phyloP scores from a whole-genome alignment of 2,113 vertebrate species.

The Cromileptes altivelis region DNA sequence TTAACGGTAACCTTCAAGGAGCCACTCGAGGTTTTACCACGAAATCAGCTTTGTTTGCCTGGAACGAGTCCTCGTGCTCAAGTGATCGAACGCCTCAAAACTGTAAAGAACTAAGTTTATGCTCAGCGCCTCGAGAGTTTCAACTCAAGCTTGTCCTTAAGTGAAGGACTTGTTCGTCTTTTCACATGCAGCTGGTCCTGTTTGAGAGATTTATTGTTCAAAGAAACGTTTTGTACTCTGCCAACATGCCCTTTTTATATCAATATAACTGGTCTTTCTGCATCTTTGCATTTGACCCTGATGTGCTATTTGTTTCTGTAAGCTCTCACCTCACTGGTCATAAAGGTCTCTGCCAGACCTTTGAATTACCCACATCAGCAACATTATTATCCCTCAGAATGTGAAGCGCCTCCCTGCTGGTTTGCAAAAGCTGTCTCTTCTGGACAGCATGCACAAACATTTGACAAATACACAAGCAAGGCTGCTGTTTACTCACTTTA shows the following conservation, averaged over 20 bases:
- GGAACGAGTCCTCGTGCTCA: conserved; percentile 43
- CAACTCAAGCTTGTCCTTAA: conserved; percentile 2
- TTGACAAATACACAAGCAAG: neutral
- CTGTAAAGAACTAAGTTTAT: conserved; percentile 17
- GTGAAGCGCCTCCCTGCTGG: too few species aligned
- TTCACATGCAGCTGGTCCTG: neutral
- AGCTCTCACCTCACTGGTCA: neutral
- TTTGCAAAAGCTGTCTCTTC: neutral
- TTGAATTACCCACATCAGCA: too few species aligned
- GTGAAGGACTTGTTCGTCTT: neutral
- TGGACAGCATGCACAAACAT: neutral
- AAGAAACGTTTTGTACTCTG: neutral
- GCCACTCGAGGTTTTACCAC: conserved; percentile 65
- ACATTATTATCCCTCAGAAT: neutral
- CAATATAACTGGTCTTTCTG: too few species aligned
- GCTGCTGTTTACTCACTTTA: neutral
- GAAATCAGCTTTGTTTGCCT: conserved; percentile 64
- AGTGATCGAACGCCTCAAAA: conserved; percentile 38
- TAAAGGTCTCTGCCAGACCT: too few species aligned
- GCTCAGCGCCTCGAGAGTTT: neutral
- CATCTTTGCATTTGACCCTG: too few species aligned
- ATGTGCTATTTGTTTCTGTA: too few species aligned
- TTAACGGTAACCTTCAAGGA: conserved; percentile 82
- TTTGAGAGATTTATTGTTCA: neutral
- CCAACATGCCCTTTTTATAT: too few species aligned